These are phyloP conservation scores for Mesoligia furuncula DNA, from an alignment of 2,888 invertebrate species.

Conservation along the genomic window DNA sequence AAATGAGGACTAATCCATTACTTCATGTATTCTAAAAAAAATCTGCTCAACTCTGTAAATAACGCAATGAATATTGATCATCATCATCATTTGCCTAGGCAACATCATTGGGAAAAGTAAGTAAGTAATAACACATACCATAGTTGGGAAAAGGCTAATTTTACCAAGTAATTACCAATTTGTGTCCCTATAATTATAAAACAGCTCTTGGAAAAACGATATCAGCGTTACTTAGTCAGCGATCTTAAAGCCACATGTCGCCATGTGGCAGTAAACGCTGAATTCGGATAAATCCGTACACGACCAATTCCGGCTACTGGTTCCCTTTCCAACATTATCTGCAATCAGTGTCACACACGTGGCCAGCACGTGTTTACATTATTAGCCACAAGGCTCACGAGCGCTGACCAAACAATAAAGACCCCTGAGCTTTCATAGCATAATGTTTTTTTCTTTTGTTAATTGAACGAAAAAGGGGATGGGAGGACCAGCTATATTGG, in stretches of 20 bases:
- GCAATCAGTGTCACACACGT: slow-evolving; percentile 69
- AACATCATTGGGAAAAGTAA: too few relatives aligned
- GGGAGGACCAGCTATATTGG: slow-evolving; percentile 48
- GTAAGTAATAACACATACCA: too few relatives aligned
- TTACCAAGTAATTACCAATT: not conserved
- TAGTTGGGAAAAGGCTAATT: too few relatives aligned
- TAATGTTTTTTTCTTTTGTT: slow-evolving; percentile 57
- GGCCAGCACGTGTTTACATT: slow-evolving; percentile 68
- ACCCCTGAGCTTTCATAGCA: slow-evolving; percentile 55
- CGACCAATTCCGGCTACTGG: slow-evolving; percentile 30
- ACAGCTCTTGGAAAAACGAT: not conserved
- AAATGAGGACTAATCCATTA: too few relatives aligned
- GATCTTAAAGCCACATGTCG: slow-evolving; percentile 46
- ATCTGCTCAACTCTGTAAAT: not conserved
- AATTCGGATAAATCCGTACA: slow-evolving; percentile 48
- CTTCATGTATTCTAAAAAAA: not conserved
- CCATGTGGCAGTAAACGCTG: slow-evolving; percentile 46
- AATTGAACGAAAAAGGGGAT: slow-evolving; percentile 38
- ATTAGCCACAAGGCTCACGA: slow-evolving; percentile 67
- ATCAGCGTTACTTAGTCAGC: slow-evolving; percentile 2
- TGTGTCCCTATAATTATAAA: not conserved
- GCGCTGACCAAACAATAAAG: slow-evolving; percentile 58
- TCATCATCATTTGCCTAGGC: too few relatives aligned
- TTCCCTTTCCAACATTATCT: slow-evolving; percentile 66
- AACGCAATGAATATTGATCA: not conserved